Evolutionary conservation across 2,113 vertebrate genomes (phyloP).

Genomic region (Bothrops jararaca): DNA sequence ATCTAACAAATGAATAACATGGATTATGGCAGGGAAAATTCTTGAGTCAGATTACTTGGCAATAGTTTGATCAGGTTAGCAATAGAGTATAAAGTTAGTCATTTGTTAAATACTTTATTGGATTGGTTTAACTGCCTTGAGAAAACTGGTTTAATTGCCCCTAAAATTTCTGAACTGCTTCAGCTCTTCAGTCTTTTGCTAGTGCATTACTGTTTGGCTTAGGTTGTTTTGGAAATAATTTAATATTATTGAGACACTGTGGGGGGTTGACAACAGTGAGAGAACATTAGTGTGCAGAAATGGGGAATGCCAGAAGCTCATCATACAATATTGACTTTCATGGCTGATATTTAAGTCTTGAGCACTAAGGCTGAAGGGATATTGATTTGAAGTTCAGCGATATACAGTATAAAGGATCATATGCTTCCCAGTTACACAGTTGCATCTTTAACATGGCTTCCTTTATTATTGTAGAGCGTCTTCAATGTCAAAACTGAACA

Average conservation of each 20-base stretch:
- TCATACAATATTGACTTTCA: background rate
- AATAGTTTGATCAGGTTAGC: background rate
- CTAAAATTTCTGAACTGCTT: background rate
- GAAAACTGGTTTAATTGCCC: background rate
- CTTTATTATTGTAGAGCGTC: slow-evolving; percentile 75
- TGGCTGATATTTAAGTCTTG: background rate
- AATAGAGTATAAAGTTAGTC: background rate
- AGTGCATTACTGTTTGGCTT: background rate
- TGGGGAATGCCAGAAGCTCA: background rate
- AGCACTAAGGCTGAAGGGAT: background rate
- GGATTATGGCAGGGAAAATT: background rate
- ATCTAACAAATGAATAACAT: background rate
- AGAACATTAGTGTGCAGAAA: background rate
- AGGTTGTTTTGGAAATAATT: background rate
- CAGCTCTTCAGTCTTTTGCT: background rate
- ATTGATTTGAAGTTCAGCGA: background rate
- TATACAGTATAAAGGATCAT: background rate
- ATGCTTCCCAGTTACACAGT: background rate
- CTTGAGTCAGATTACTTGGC: background rate
- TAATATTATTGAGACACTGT: background rate
- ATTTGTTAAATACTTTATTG: background rate
- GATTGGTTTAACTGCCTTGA: background rate
- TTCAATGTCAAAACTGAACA: slow-evolving; percentile 80
- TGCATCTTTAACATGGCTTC: background rate
- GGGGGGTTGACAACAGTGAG: too few relatives aligned